Base-by-base conservation (phyloP, 1,140 invertebrate species). In the Anastrepha ludens region DNA sequence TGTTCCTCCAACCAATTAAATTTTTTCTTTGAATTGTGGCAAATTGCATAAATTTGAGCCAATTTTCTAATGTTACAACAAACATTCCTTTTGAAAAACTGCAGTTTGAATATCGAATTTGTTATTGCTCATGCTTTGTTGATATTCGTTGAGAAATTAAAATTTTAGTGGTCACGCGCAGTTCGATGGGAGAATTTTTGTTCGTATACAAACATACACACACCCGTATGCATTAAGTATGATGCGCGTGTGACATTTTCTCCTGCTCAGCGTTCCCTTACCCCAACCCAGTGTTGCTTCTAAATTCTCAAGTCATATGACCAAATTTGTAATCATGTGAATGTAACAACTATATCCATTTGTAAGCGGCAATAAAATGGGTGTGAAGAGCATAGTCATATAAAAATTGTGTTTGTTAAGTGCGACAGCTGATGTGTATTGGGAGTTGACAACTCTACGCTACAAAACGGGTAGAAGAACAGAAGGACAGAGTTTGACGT, bases 221-320 rank as follows among this genome's bases (percentile, higher is more conserved):
- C 74, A 81, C 6, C 20, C 74, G 1, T 29, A 0, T 81, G 44
- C 17, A 81, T 55, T 15, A 15, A 2, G 47, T 47, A n/a, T 17
- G 8, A 55, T 81, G 20, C 44, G 74, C 74, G 74, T 81, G 74
- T 81, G 74, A 81, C 74, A n/a, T 81, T 74, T 81, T 55, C 74
- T 81, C 17, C n/a, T 81, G 2, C n/a, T 81, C 50, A 74, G 65
- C 39, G 39, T 41, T 17, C 67, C 67, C 41, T 74, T 47, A 8
- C 41, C 67, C 67, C 39, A 47, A 74, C 67, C 47, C 50, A 55
- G 17, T 55, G n/a, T 8, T 50, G 44, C n/a, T 81, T 81, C n/a
- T 6, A 58, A n/a, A 47, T n/a, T 1, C 20, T 4, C 44, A 29
- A 47, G 74, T 81, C 74, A 81, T 81, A 81, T 81, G 74, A 81